Conservation (phyloP, 2,113 vertebrate species). For the Tragelaphus buxtoni region DNA sequence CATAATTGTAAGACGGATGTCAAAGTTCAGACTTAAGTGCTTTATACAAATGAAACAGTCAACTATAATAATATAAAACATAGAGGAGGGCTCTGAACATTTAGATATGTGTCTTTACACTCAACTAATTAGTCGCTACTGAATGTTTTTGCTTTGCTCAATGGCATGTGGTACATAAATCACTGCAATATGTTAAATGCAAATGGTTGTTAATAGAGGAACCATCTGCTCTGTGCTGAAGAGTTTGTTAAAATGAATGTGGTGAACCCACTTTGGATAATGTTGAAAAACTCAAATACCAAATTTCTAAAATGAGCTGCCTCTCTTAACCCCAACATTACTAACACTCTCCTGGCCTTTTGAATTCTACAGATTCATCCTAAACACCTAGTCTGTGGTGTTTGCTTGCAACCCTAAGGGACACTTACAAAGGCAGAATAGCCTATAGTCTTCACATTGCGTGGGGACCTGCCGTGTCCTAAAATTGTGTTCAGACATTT, state of each 20-base stretch:
- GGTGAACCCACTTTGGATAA: conserved; percentile 76
- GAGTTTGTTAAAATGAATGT: conserved; percentile 77
- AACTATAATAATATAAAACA: conserved; percentile 62
- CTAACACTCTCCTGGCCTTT: conserved; percentile 71
- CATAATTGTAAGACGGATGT: neutral
- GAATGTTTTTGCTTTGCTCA: conserved; percentile 77
- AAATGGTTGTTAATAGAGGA: conserved; percentile 83
- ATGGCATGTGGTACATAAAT: conserved; percentile 83
- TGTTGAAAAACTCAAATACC: conserved; percentile 78
- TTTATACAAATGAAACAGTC: conserved; percentile 52
- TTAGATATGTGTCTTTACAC: conserved; percentile 74
- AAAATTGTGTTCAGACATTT: conserved; percentile 42
- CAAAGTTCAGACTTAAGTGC: conserved; percentile 53
- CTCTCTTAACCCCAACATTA: conserved; percentile 72
- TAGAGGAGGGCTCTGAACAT: conserved; percentile 63
- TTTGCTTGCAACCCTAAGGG: neutral
- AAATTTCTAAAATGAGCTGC: conserved; percentile 81
- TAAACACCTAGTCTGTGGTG: neutral
- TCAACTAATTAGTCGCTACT: conserved; percentile 78
- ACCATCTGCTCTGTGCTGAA: conserved; percentile 81
- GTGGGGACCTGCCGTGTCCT: conserved; percentile 31
- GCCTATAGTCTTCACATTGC: neutral
- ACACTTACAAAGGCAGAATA: neutral
- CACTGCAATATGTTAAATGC: conserved; percentile 84
- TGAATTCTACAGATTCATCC: conserved; percentile 52